Conservation (phyloP, 2,797 vertebrate genomes). For the Brachymystax lenok region DNA sequence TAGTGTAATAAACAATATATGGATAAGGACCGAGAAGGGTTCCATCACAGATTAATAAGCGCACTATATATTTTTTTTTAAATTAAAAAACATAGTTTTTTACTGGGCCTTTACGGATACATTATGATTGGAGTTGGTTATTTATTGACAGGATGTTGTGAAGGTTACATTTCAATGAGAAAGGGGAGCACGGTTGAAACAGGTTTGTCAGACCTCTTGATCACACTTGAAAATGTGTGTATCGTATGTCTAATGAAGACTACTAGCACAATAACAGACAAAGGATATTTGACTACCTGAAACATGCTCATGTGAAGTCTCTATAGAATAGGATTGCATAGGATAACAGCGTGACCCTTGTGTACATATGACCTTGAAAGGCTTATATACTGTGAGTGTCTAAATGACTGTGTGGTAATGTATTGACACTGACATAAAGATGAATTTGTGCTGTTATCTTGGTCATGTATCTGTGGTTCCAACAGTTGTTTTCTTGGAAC, state of each 20-base stretch:
- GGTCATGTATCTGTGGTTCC: background rate
- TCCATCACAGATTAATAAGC: no score
- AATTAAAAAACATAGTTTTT: no score
- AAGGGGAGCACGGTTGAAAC: background rate
- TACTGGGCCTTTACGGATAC: no score
- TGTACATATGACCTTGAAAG: background rate
- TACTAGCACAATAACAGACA: no score
- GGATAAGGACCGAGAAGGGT: background rate
- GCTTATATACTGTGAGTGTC: no score
- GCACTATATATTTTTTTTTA: no score
- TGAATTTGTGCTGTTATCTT: background rate
- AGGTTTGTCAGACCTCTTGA: background rate
- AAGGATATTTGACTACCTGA: no score
- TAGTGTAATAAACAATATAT: constrained; percentile 5
- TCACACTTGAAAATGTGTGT: no score
- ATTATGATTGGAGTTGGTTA: background rate
- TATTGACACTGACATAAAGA: background rate
- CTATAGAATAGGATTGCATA: no score
- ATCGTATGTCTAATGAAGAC: background rate
- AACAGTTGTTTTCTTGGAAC: constrained; percentile 6
- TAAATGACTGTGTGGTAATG: background rate
- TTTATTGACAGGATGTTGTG: background rate
- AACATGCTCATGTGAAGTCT: no score
- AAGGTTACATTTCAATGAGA: background rate
- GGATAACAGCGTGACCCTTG: no score